Base-by-base conservation (phyloP, 2,888 invertebrate genomes). In the Rotaria magnacalcarata region DNA sequence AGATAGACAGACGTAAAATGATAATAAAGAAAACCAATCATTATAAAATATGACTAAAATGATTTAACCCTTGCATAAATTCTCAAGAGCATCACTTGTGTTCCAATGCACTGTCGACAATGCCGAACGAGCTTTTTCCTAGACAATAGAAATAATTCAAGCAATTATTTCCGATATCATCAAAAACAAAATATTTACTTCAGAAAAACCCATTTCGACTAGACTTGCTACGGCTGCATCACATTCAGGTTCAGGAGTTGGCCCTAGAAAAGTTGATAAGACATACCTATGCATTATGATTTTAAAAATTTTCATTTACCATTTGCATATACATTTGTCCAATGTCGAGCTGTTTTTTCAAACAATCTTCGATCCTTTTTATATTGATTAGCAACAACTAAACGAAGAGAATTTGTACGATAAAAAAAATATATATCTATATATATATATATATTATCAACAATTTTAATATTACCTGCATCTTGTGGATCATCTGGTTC, bases 311-410 rank as follows among this genome's bases (percentile, higher is more conserved):
- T 67, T 34, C 24, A 67, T 24, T 21, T 75, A 54, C 85, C 85
- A 27, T 85, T 84, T 21, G 84, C 99, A 92, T 97, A 98, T 27
- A 94, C 94, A 90, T 95, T 94, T 87, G 97, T 95, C 99, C 99
- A 99, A 92, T 97, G 96, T 90, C 94, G 93, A 52, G 99, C 99
- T 47, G 99, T 99, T 89, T 94, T 92, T 89, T 94, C 93, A 92
- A 96, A 99, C 91, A 97, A 93, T 88, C 94, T 94, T 87, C 93
- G 93, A 90, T 95, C 94, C 89, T 96, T 95, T 92, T 96, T 96
- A 92, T 94, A 99, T 91, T 99, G 99, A 91, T 95, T 95, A 52
- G 99, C 99, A 43, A 99, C 99, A 0, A 99, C 96, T 47, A 47
- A 47, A 80, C 10, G 11, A 80, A 80, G 14, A 24, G 11, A 11